Evolutionary conservation across 2,797 vertebrate genomes (phyloP).

Genomic region (Eupleurogrammus muticus): DNA sequence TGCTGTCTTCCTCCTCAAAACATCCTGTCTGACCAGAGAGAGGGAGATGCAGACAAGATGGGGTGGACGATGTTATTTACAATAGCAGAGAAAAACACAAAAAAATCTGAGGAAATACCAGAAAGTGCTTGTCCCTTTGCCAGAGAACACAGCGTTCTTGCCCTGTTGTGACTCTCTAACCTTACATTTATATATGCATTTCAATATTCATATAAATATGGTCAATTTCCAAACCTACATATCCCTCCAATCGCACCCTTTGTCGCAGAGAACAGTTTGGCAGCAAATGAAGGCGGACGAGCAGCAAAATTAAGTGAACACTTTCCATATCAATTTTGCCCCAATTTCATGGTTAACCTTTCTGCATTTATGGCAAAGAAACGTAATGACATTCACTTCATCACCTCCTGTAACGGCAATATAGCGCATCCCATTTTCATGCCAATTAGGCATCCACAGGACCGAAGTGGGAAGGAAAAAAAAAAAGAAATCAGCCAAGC

Average conservation of each 20-base stretch:
- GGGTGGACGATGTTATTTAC: slow-evolving; percentile 32
- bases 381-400: slow-evolving; percentile 32
- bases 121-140: not conserved
- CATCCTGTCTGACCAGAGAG: slow-evolving; percentile 62
- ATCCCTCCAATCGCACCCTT: not conserved
- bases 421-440: slow-evolving; percentile 41
- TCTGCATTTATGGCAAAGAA: slow-evolving; percentile 19
- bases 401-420: slow-evolving; percentile 23
- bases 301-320: not conserved
- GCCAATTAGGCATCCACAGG: slow-evolving; percentile 48
- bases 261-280: not conserved
- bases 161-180: not conserved
- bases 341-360: slow-evolving; percentile 16
- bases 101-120: slow-evolving; percentile 17
- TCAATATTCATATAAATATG: not conserved
- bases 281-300: no score
- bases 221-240: not conserved
- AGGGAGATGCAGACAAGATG: slow-evolving; percentile 36
- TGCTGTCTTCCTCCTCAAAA: slow-evolving; percentile 62
- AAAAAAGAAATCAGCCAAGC: slow-evolving; percentile 21
- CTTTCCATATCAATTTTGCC: slow-evolving; percentile 3
- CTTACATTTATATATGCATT: not conserved
- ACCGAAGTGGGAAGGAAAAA: slow-evolving; percentile 9
- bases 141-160: slow-evolving; percentile 12
- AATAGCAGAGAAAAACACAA: slow-evolving; percentile 22